Evolutionary conservation across 2,797 vertebrate species (phyloP).

Genomic region (Trichosurus vulpecula): DNA sequence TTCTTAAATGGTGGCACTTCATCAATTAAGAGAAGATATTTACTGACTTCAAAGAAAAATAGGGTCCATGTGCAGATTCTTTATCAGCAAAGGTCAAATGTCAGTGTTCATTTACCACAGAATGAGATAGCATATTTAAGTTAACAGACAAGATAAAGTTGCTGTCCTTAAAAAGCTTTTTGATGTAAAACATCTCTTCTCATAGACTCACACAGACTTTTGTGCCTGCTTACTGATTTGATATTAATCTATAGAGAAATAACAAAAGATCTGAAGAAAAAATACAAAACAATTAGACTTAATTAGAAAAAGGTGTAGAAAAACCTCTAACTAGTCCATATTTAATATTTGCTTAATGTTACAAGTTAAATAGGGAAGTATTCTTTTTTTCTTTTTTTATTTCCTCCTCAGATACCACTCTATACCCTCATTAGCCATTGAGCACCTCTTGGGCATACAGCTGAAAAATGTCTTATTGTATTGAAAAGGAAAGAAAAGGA

Average conservation of each 20-base stretch:
- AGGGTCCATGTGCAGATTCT: not conserved
- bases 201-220: not conserved
- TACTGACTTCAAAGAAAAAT: slow-evolving; percentile 8
- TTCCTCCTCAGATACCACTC: not conserved
- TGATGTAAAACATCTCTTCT: not conserved
- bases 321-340: not conserved
- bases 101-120: not conserved
- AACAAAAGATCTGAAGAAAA: not conserved
- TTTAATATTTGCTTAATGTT: not conserved
- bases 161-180: not conserved
- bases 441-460: slow-evolving; percentile 49
- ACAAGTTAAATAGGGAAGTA: not conserved
- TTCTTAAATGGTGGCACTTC: not conserved
- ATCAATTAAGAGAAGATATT: not conserved
- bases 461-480: slow-evolving; percentile 68
- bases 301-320: not conserved
- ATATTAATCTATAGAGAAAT: not conserved
- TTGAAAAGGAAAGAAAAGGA: slow-evolving; percentile 56
- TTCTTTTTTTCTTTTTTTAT: not conserved
- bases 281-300: not conserved
- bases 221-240: not conserved
- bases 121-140: not conserved
- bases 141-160: not conserved
- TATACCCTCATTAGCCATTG: slow-evolving; percentile 64
- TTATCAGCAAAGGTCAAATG: slow-evolving; percentile 7